phyloP scores from a whole-genome alignment of 2,888 invertebrate genomes.

The Rhogogaster chlorosoma region DNA sequence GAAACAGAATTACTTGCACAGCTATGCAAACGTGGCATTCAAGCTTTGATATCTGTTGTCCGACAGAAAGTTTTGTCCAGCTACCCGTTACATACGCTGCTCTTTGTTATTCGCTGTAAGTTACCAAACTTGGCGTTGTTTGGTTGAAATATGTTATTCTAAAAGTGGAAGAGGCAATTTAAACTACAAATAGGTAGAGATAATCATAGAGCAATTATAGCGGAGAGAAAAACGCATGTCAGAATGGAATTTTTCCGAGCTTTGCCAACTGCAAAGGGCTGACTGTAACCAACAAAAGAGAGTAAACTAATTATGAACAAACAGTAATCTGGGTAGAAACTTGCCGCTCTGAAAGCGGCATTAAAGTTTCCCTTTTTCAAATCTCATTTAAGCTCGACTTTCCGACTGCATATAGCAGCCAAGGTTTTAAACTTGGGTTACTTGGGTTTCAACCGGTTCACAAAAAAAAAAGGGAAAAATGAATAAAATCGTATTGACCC shows the following conservation, averaged over 20 bases:
- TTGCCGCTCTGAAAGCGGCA: background rate
- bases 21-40: constrained; percentile 7
- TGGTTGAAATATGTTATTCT: background rate
- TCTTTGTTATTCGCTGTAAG: constrained; percentile 3
- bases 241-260: background rate
- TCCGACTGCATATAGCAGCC: constrained; percentile 46
- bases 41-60: constrained; percentile 9
- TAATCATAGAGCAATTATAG: constrained; percentile 22
- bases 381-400: constrained; percentile 27
- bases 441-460: constrained; percentile 62
- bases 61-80: background rate
- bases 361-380: constrained; percentile 13
- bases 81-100: background rate
- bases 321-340: background rate
- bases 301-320: constrained; percentile 7
- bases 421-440: constrained; percentile 59
- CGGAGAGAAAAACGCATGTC: background rate
- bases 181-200: background rate
- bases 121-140: constrained; percentile 8
- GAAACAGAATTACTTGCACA: constrained; percentile 9
- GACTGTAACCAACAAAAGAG: background rate
- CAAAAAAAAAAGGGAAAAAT: constrained; percentile 29
- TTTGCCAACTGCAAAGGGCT: background rate
- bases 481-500: constrained; percentile 61
- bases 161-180: background rate